Base-by-base conservation (phyloP, 2,113 vertebrate species). In the Lonchura striata region DNA sequence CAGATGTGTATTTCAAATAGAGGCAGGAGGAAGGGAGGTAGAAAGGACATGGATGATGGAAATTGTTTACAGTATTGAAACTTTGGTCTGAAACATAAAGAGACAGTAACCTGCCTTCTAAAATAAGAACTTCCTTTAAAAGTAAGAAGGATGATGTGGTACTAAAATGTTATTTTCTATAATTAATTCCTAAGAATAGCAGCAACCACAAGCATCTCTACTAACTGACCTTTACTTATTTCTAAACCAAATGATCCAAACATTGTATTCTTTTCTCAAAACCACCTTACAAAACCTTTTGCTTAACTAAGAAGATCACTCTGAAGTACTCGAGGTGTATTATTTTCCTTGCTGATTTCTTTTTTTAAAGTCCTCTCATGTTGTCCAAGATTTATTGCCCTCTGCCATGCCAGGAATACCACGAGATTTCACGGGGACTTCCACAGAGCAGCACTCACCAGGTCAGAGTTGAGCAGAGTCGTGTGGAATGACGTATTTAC, bases 401-500 rank as follows among this genome's bases (percentile, higher is more conserved):
- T 77, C 54, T 69, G 66, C 79, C 59, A 35, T 18, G 35, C 87
- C 91, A 91, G 75, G 82, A 83, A 90, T 41, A 80, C 75, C 91
- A 85, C 6, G 28, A 47, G 85, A 78, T 91, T 74, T 97, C 91
- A 82, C 50, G 77, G 88, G 30, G 63, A 78, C 93, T 88, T 85
- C 69, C 68, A 74, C 30, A 60, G 85, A 50, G 35, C 90, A 83
- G 83, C 80, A 35, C 11, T 96, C 88, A 86, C 76, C 86, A 8
- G 94, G 92, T 86, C 94, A 96, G 91, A 90, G 96, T 92, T 93
- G 86, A 92, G 72, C 92, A 77, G 61, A 71, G 52, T 49, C 1
- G 8, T 18, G 78, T 7, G 4, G 1, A 82, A 37, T 86, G 96
- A 95, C 50, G 19, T 42, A 54, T 25, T 82, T 65, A 46, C 35